Base-by-base conservation (phyloP, 1,140 invertebrate species). In the Lordiphosa mommai region DNA sequence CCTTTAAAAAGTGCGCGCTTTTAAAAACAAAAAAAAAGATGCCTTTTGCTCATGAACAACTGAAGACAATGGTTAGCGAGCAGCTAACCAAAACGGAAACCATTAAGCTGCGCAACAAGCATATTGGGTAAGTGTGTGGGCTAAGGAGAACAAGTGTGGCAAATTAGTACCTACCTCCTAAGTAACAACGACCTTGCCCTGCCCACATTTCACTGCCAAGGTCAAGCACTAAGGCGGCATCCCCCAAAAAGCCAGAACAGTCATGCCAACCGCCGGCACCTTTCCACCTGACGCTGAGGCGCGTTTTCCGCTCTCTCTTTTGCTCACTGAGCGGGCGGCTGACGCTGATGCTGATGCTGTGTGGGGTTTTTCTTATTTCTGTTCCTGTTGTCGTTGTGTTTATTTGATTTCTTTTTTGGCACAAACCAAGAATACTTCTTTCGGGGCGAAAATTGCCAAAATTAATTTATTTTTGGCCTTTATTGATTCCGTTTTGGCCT, bases 1-100 rank as follows among this genome's bases (percentile, higher is more conserved):
- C 16, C 12, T 33, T 20, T 12, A 0, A 6, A 63, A 67, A 73
- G 61, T 61, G 57, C 57, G 41, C 48, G 61, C 58, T 27, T 49
- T 30, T 9, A 2, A 23, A 36, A 36, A 16, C 8, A 5, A 51
- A 20, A n/a, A 30, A 1, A 9, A 86, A 80, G 44, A 88, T 89
- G 87, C 72, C 86, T 53, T 86, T 84, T 30, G 51, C 73, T 46
- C 55, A 73, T 38, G 82, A 87, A 59, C 71, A 80, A 76, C 69
- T 73, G 4, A 74, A 85, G 30, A 38, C 86, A 91, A 77, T 65
- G 23, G 67, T 58, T 40, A 84, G 51, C 55, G 94, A 96, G 86
- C 92, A 93, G 30, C 91, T 96, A 90, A 89, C 93, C 7, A 95
- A 96, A 89, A 90, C 91, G 33, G 94, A 96, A 73, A 96, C 95